A percentile compares a stretch with the other conserved stretches of the same genome.
Conservation (phyloP, 2,888 invertebrate genomes). For the Leptopilina syphax region DNA sequence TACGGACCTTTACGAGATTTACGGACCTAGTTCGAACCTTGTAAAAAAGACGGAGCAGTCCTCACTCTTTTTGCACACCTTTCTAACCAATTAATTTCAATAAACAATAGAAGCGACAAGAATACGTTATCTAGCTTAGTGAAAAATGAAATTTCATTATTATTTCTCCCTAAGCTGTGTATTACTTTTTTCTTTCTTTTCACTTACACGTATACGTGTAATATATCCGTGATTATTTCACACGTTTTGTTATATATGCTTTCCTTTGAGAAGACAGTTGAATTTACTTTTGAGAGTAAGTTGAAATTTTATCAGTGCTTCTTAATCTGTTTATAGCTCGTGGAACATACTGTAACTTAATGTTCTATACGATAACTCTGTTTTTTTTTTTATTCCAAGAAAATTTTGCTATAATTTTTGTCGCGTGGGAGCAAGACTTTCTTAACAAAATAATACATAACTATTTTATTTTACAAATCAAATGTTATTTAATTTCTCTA, state of each 20-base stretch:
- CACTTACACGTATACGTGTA: neutral
- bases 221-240: neutral
- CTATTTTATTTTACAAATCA: neutral
- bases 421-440: conserved; percentile 2
- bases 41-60: too few relatives aligned
- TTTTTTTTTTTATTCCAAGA: neutral
- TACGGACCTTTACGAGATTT: too few relatives aligned
- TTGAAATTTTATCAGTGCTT: conserved; percentile 19
- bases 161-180: neutral
- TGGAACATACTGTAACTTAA: neutral
- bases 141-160: conserved; percentile 13
- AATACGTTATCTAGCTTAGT: neutral
- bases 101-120: neutral
- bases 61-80: neutral
- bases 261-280: conserved; percentile 22
- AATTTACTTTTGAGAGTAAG: conserved; percentile 16
- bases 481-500: conserved; percentile 3
- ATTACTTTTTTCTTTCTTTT: neutral
- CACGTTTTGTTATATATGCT: conserved; percentile 23
- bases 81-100: neutral
- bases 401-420: neutral
- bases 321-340: conserved; percentile 14
- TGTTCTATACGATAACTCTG: neutral
- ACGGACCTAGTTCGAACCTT: too few relatives aligned
- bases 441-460: neutral